A percentile compares a stretch with the other conserved stretches of the same genome.
These are phyloP conservation scores for Battus philenor DNA, from an alignment of 1,140 invertebrate species.

Conservation along the genomic window DNA sequence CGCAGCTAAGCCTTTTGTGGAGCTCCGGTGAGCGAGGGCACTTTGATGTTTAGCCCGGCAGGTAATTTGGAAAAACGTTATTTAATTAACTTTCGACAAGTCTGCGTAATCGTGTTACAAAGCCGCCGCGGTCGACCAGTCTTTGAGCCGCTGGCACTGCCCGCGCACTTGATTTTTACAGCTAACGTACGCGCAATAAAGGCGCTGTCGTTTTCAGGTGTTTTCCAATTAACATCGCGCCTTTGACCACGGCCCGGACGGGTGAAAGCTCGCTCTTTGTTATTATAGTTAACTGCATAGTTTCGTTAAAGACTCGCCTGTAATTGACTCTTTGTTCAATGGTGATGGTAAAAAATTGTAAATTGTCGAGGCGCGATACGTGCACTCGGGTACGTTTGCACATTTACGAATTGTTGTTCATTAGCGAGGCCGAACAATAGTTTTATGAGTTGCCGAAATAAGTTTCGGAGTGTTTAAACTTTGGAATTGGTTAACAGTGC, in stretches of 20 bases:
- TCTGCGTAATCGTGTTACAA: conserved; percentile 72
- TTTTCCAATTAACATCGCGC: conserved; percentile 69
- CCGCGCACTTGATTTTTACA: conserved; percentile 63
- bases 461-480: conserved; percentile 65
- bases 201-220: conserved; percentile 69
- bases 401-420: conserved; percentile 24
- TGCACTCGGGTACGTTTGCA: background rate
- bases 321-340: conserved; percentile 33
- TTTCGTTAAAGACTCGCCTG: conserved; percentile 45
- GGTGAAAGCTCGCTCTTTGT: conserved; percentile 52
- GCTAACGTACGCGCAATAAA: conserved; percentile 57
- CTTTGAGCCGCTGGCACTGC: conserved; percentile 45
- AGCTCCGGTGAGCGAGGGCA: conserved; percentile 48
- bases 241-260: conserved; percentile 53
- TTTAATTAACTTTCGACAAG: conserved; percentile 75
- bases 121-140: conserved; percentile 62
- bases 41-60: conserved; percentile 66
- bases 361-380: background rate
- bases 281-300: conserved; percentile 49
- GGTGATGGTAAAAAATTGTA: background rate
- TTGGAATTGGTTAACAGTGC: conserved; percentile 59
- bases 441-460: conserved; percentile 70
- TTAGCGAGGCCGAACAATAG: conserved; percentile 46
- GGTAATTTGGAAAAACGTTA: conserved; percentile 74
- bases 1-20: conserved; percentile 58